A percentile compares a stretch with the other conserved stretches of the same genome.
Evolutionary conservation across 2,797 vertebrate species (phyloP).

Genomic region (Karalla daura): DNA sequence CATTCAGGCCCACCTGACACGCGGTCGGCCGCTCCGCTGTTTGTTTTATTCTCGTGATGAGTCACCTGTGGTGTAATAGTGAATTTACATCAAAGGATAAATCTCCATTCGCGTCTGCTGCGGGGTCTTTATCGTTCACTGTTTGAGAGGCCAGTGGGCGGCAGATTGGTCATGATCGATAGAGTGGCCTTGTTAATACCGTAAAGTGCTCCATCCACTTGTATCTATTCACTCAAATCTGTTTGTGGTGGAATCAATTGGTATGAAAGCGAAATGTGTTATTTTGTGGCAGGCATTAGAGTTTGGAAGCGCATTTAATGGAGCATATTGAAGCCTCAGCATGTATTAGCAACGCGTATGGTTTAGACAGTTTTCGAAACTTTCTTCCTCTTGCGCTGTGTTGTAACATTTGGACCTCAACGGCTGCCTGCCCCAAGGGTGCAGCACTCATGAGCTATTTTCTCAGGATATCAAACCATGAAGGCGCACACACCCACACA

Average conservation of each 20-base stretch:
- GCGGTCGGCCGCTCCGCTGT: constrained; percentile 25
- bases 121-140: constrained; percentile 36
- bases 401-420: neutral
- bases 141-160: constrained; percentile 44
- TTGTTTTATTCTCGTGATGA: constrained; percentile 44
- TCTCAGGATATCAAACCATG: neutral
- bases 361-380: neutral
- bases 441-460: neutral
- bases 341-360: neutral
- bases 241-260: constrained; percentile 27
- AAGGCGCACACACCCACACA: too few species aligned
- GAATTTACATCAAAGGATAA: constrained; percentile 47
- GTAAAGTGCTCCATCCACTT: constrained; percentile 40
- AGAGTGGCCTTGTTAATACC: constrained; percentile 47
- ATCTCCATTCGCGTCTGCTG: constrained; percentile 41
- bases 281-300: constrained; percentile 1
- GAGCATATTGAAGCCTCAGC: neutral
- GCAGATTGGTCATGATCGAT: constrained; percentile 55
- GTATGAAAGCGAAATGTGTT: constrained; percentile 1
- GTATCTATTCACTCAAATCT: constrained; percentile 34
- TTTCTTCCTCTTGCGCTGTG: neutral
- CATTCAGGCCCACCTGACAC: constrained; percentile 14
- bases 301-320: neutral
- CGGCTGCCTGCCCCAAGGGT: neutral
- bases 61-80: constrained; percentile 37